Percentiles rank a stretch among this genome's conserved stretches.
These are phyloP conservation scores for Piaya cayana DNA, from an alignment of 2,113 vertebrate genomes.

Conservation along the genomic window DNA sequence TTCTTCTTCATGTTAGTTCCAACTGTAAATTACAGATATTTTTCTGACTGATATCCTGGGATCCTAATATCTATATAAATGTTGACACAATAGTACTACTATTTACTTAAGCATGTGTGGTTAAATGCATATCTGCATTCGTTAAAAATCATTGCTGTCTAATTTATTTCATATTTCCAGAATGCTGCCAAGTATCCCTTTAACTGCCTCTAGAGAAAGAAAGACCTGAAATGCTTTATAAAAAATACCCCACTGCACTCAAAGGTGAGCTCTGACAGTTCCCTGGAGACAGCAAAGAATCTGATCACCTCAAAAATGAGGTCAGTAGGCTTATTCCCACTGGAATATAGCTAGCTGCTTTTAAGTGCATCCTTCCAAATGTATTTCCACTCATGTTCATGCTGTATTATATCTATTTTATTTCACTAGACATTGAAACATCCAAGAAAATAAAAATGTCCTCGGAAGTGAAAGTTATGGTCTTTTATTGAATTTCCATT, in stretches of 20 bases:
- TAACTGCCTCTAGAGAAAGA: neutral
- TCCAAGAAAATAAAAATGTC: neutral
- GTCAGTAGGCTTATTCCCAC: neutral
- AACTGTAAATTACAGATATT: neutral
- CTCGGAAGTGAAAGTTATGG: neutral
- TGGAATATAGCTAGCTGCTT: neutral
- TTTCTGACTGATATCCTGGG: neutral
- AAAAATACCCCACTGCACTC: neutral
- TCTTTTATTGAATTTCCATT: neutral
- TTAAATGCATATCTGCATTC: neutral
- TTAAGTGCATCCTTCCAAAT: neutral
- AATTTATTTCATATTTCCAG: neutral
- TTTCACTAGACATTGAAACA: neutral
- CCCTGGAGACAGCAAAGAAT: neutral
- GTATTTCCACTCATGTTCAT: neutral
- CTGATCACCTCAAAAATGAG: neutral
- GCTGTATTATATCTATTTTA: neutral
- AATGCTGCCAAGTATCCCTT: neutral
- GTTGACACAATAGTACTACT: neutral
- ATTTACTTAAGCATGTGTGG: neutral
- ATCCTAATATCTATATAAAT: neutral
- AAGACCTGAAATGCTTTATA: neutral
- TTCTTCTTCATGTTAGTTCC: neutral
- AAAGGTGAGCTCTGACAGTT: neutral
- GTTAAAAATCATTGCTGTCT: neutral